Conservation (phyloP, 2,797 vertebrate genomes). For the Manis javanica region DNA sequence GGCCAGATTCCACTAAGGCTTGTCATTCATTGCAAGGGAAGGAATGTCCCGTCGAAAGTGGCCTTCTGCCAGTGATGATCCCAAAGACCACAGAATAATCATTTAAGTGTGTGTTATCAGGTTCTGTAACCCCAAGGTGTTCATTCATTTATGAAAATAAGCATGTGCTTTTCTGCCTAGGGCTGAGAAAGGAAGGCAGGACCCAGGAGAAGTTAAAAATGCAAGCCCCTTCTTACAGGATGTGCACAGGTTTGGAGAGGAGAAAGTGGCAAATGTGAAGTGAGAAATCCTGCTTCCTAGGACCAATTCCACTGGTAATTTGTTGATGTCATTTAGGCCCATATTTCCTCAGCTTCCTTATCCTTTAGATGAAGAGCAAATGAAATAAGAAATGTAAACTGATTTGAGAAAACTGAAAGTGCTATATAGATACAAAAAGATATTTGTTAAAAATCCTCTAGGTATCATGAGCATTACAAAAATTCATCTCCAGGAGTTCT, state of each 20-base stretch:
- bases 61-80: not conserved
- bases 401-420: not conserved
- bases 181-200: not conserved
- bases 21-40: not conserved
- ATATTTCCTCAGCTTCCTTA: not conserved
- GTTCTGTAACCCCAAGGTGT: not conserved
- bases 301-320: not conserved
- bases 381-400: not conserved
- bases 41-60: not conserved
- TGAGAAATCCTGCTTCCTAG: not conserved
- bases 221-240: not conserved
- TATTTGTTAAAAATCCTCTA: not conserved
- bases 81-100: not conserved
- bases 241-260: not conserved
- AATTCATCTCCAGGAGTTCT: not conserved
- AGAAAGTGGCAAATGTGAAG: not conserved
- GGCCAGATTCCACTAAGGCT: slow-evolving; percentile 55
- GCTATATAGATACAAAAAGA: not conserved
- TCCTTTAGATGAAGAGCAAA: not conserved
- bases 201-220: not conserved
- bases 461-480: not conserved
- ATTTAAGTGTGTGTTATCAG: not conserved
- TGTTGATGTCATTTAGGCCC: not conserved
- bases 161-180: not conserved
- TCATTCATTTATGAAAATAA: slow-evolving; percentile 42